phyloP scores from a whole-genome alignment of 2,888 invertebrate genomes.

The Plebejus argus region DNA sequence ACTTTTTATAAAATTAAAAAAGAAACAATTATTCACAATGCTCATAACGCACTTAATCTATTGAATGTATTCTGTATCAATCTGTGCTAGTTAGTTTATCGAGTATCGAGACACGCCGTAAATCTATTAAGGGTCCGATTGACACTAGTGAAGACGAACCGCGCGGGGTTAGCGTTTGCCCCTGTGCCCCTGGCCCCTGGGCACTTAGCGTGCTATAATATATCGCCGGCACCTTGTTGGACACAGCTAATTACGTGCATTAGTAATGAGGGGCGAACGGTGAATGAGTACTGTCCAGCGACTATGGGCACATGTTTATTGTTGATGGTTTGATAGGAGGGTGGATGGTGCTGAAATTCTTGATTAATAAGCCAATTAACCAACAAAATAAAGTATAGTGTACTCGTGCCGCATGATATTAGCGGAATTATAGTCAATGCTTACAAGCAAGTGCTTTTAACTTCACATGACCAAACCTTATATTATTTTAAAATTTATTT shows the following conservation, averaged over 20 bases:
- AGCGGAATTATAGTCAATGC: no score
- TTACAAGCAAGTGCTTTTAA: no score
- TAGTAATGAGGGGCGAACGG: conserved; percentile 64
- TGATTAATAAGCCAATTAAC: background rate
- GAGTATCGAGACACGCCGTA: conserved; percentile 41
- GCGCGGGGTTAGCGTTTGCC: conserved; percentile 53
- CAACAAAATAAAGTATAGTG: background rate
- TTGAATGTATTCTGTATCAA: background rate
- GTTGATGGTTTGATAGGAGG: background rate
- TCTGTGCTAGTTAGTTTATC: background rate
- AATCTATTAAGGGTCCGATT: conserved; percentile 41
- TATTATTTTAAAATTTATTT: no score
- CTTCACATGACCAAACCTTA: no score
- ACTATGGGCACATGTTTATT: conserved; percentile 21
- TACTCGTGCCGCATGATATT: background rate
- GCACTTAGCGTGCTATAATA: conserved; percentile 73
- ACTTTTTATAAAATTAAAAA: background rate
- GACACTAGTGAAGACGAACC: conserved; percentile 72
- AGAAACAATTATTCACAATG: background rate
- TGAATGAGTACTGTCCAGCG: conserved; percentile 41
- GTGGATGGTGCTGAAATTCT: background rate
- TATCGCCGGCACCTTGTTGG: conserved; percentile 64
- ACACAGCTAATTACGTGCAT: conserved; percentile 73
- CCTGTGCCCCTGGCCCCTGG: conserved; percentile 51
- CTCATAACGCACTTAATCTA: background rate